Conservation (phyloP, 35 echinoderm and acorn worm species). For the Stichopus chloronotus region DNA sequence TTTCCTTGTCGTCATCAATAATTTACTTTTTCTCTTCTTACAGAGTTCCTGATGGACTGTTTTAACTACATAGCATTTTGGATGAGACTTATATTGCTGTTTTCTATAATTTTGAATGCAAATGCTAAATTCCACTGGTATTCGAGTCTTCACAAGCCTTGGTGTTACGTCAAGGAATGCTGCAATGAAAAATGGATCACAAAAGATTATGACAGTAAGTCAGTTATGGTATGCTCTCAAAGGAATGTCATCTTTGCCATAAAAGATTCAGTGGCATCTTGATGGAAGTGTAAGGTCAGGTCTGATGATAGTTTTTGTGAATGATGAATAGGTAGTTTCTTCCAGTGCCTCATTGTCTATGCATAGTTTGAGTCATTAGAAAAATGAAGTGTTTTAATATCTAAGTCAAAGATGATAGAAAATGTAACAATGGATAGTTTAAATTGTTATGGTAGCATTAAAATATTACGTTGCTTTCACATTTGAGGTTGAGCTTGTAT, state of each 20-base stretch:
- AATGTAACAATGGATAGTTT: neutral
- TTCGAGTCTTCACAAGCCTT: slow-evolving; percentile 6
- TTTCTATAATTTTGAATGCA: neutral
- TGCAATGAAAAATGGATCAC: neutral
- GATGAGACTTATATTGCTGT: neutral
- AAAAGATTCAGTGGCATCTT: neutral
- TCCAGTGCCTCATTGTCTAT: neutral
- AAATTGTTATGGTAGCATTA: neutral
- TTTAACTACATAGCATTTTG: too few relatives aligned
- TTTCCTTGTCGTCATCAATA: too few relatives aligned
- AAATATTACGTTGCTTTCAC: neutral
- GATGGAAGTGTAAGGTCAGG: too few relatives aligned
- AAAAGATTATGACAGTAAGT: neutral
- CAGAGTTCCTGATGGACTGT: too few relatives aligned
- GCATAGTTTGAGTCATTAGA: neutral
- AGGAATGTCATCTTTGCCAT: neutral
- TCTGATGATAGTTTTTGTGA: too few relatives aligned
- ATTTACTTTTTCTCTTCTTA: too few relatives aligned
- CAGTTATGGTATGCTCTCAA: neutral
- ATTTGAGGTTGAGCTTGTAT: neutral
- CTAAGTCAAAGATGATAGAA: neutral
- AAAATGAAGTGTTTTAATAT: neutral
- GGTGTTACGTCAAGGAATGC: neutral
- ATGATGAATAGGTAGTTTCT: too few relatives aligned
- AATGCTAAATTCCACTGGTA: neutral